Evolutionary conservation across 1,140 invertebrate species (phyloP).

Genomic region (Drosophila kurseongensis): DNA sequence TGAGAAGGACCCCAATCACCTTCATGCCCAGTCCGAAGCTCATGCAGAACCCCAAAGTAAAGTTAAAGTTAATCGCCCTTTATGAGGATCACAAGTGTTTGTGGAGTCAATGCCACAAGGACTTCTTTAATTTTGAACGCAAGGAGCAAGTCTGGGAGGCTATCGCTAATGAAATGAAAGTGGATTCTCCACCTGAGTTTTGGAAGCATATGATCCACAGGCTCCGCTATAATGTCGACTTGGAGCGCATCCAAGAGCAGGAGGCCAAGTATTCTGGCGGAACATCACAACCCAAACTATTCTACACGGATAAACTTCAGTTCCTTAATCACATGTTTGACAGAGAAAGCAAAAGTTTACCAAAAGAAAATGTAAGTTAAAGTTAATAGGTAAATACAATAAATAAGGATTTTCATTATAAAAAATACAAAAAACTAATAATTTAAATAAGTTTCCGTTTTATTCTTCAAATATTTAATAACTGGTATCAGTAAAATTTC

Average conservation of each 20-base stretch:
- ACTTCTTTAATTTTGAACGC: conserved; percentile 50
- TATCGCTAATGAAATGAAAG: conserved; percentile 52
- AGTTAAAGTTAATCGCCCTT: conserved; percentile 54
- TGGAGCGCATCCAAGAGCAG: conserved; percentile 29
- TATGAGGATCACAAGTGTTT: conserved; percentile 53
- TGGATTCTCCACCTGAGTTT: conserved; percentile 16
- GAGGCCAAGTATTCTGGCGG: conserved; percentile 7
- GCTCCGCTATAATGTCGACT: conserved; percentile 52
- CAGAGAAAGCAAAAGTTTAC: background rate
- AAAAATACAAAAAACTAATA: too few species aligned
- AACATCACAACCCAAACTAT: background rate
- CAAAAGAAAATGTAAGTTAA: conserved; percentile 8
- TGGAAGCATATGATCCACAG: conserved; percentile 53
- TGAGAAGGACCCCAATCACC: background rate
- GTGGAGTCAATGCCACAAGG: conserved; percentile 56
- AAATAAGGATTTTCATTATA: too few species aligned
- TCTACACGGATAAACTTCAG: conserved; percentile 33
- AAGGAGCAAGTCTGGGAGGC: conserved; percentile 51
- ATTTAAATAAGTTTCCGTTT: too few species aligned
- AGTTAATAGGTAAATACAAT: background rate
- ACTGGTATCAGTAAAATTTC: too few species aligned
- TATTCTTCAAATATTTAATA: too few species aligned
- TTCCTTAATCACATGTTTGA: conserved; percentile 60
- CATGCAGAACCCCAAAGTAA: background rate
- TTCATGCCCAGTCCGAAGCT: background rate